Evolutionary conservation across 2,797 vertebrate species (phyloP).

Genomic region (Microcaecilia unicolor): DNA sequence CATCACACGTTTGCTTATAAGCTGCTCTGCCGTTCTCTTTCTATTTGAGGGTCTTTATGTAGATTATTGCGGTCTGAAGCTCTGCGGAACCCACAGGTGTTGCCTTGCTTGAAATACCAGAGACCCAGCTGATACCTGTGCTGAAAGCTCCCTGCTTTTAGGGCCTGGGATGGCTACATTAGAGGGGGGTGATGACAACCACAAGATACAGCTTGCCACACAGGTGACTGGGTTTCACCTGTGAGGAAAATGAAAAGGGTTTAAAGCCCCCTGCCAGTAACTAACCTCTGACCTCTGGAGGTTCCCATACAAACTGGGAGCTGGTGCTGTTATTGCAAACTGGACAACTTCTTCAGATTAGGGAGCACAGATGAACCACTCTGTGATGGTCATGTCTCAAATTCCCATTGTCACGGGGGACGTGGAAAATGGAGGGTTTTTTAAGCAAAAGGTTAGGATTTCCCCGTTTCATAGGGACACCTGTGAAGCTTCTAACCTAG

Average conservation of each 20-base stretch:
- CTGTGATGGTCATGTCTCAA: too few species aligned
- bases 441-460: conserved; percentile 2
- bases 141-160: conserved; percentile 52
- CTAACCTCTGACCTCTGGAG: conserved; percentile 35
- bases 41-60: not conserved
- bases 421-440: not conserved
- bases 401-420: conserved; percentile 31
- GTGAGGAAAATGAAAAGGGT: conserved; percentile 12
- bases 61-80: not conserved
- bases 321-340: too few species aligned
- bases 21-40: too few species aligned
- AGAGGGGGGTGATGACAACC: conserved; percentile 72
- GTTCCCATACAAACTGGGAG: too few species aligned
- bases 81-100: not conserved
- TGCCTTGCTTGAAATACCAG: not conserved
- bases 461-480: too few species aligned
- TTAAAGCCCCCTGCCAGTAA: conserved; percentile 33
- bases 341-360: too few species aligned
- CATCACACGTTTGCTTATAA: too few species aligned
- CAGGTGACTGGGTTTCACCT: conserved; percentile 49
- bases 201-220: conserved; percentile 30
- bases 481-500: too few species aligned
- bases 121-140: conserved; percentile 26
- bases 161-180: conserved; percentile 40
- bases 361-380: too few species aligned